Percentiles rank a stretch among this genome's conserved stretches.
These are phyloP conservation scores for Malacoraja senta DNA, from an alignment of 2,797 vertebrate genomes.

Conservation along the genomic window DNA sequence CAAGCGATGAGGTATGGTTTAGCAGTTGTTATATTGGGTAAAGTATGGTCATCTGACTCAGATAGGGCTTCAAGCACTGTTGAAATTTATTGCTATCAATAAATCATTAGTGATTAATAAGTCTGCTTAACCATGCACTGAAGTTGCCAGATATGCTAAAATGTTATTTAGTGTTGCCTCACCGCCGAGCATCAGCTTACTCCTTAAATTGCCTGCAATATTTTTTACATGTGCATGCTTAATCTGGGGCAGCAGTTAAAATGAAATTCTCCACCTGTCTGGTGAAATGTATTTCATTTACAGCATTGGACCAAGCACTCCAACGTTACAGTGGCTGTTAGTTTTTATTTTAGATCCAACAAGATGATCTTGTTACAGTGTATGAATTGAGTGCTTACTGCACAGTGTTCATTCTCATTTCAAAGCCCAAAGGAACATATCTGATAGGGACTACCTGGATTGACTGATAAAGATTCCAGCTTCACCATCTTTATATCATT, in stretches of 20 bases:
- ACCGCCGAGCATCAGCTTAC: not conserved
- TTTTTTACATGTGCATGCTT: not conserved
- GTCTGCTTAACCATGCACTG: constrained; percentile 22
- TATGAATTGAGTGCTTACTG: not conserved
- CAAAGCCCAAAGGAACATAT: constrained; percentile 23
- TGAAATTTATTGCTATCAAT: not conserved
- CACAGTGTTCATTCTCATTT: not conserved
- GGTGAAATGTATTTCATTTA: not conserved
- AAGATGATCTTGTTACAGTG: constrained; percentile 10
- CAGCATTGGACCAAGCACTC: not conserved
- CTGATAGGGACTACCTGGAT: not conserved
- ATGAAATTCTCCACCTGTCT: constrained; percentile 31
- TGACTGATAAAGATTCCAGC: not conserved
- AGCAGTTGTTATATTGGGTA: not conserved
- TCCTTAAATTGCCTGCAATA: constrained; percentile 11
- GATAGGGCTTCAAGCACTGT: not conserved
- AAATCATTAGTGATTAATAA: constrained; percentile 18
- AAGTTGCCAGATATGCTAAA: not conserved
- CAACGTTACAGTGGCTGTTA: not conserved
- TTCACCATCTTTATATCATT: constrained; percentile 25
- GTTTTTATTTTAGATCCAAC: constrained; percentile 10
- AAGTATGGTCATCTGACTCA: not conserved
- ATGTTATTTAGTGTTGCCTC: not conserved
- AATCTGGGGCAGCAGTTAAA: not conserved
- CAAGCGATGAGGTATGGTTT: not conserved